Base-by-base conservation (phyloP, 2,888 invertebrate genomes). In the Hirtodrosophila cameraria region DNA sequence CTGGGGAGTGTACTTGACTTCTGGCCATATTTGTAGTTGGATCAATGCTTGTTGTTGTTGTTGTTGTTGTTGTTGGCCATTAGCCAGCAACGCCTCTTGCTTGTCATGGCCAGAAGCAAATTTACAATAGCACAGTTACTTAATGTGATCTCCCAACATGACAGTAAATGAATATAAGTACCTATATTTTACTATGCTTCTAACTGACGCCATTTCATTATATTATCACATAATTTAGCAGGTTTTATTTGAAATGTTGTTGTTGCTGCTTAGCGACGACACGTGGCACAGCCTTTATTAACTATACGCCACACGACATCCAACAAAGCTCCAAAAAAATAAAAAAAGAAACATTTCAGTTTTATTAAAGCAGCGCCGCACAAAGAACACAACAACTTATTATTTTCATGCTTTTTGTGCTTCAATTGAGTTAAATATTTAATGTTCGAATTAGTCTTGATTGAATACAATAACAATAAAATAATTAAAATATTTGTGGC, bases 391-490 rank as follows among this genome's bases (percentile, higher is more conserved):
- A 20, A n/a, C n/a, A 9, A 33, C 25, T 58, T 42, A 16, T n/a
- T 31, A 28, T 58, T 65, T 59, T 11, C 3, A 6, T 20, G 36
- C 43, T 53, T 66, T n/a, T 23, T 69, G 66, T 62, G 54, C 30
- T 30, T 2, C 69, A 64, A 64, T 70, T 68, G 58, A 49, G 33
- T n/a, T n/a, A n/a, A n/a, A n/a, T n/a, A n/a, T n/a, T n/a, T n/a
- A n/a, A n/a, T n/a, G n/a, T n/a, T n/a, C n/a, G n/a, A n/a, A n/a
- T n/a, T n/a, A n/a, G n/a, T n/a, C n/a, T n/a, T 67, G 82, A 81
- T 81, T 84, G 81, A 45, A 66, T 64, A 67, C n/a, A n/a, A n/a
- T n/a, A n/a, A n/a, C n/a, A 79, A 78, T 61, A 62, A 85, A 78
- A 78, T 66, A 49, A 75, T 77, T 57, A 59, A 53, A 42, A 45